Base-by-base conservation (phyloP, 2,888 invertebrate genomes). In the Agriopis aurantiaria region DNA sequence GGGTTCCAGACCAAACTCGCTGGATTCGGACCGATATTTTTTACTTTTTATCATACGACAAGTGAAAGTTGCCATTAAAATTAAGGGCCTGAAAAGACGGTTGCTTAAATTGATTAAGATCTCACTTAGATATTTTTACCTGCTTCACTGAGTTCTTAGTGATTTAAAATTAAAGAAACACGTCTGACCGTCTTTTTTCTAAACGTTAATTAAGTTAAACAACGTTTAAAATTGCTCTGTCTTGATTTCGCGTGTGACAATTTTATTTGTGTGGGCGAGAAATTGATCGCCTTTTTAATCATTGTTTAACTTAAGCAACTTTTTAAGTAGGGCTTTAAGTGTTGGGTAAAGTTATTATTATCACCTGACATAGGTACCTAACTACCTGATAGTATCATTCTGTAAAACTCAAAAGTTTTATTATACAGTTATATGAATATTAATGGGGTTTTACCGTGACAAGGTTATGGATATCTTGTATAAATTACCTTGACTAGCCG, bases 1-100 rank as follows among this genome's bases (percentile, higher is more conserved):
- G 70, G 80, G 68, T 77, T 79, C 49, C 49, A 14, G n/a, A 8
- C 77, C 78, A 78, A 79, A 78, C 80, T 66, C 61, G 72, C 70
- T 73, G 69, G 72, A 67, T 73, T 78, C 73, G 70, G 63, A 69
- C 60, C 58, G 51, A 68, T 72, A 71, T 77, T 75, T 74, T 69
- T 75, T 67, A 45, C 33, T 73, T 69, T 43, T 60, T 73, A 70
- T 14, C 7, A 45, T 51, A 14, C 45, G 56, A 41, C 45, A 59
- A 62, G 68, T 23, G 67, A 76, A 73, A 69, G 72, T 62, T 62
- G 61, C 56, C 52, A 57, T 64, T 67, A 68, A 71, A 65, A 65
- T 57, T 65, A 65, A 61, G 60, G 43, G 61, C 12, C 49, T 8
- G 23, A 40, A 55, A 55, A 40, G 2, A 8, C n/a, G 55, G 8